phyloP scores from a whole-genome alignment of 2,888 invertebrate genomes.

The Drosophila nr. perissopoda region DNA sequence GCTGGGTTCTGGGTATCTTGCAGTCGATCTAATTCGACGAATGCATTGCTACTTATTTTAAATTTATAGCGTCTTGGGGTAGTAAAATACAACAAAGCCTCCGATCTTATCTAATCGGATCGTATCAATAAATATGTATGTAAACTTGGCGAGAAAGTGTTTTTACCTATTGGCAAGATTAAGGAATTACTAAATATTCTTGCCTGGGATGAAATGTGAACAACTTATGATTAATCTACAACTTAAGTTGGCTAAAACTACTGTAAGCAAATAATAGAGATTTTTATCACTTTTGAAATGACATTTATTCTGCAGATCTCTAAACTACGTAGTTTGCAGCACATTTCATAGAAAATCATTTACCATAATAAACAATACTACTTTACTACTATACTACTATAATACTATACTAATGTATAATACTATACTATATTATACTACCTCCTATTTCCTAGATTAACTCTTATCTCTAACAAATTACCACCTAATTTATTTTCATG shows the following conservation, averaged over 20 bases:
- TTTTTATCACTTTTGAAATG: background rate
- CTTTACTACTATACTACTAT: background rate
- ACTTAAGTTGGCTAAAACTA: background rate
- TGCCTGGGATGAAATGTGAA: background rate
- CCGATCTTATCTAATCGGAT: conserved; percentile 40
- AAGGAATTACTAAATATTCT: background rate
- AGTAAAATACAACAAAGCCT: conserved; percentile 2
- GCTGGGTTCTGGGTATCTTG: background rate
- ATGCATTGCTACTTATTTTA: background rate
- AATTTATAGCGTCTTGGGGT: conserved; percentile 84
- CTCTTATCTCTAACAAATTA: background rate
- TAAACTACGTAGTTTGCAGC: background rate
- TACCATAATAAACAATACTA: background rate
- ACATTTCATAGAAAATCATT: background rate
- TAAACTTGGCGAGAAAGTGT: background rate
- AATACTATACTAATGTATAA: background rate
- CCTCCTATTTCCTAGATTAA: background rate
- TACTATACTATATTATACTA: background rate
- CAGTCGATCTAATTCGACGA: background rate
- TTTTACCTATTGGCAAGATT: background rate
- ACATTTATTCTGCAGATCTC: background rate
- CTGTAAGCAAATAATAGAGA: background rate
- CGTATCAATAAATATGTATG: background rate
- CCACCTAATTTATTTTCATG: background rate
- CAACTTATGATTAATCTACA: background rate